Evolutionary conservation across 2,888 invertebrate species (phyloP).

Genomic region (Calliopum simillimum): DNA sequence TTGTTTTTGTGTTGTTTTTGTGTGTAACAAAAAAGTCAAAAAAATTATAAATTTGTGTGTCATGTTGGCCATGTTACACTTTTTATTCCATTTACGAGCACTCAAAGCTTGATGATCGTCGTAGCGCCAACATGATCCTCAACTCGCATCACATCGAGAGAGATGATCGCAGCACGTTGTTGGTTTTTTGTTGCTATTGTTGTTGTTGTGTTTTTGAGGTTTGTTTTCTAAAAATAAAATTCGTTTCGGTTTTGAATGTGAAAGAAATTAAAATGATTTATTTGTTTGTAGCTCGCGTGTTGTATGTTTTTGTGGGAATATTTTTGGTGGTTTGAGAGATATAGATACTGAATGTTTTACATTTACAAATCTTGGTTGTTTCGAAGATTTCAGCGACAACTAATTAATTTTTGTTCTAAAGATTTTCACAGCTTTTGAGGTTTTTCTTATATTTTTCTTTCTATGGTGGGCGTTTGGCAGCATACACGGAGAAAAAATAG

Average conservation of each 20-base stretch:
- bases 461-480: no score
- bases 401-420: constrained; percentile 23
- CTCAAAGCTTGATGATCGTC: background rate
- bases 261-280: constrained; percentile 24
- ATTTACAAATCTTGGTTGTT: background rate
- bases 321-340: background rate
- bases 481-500: no score
- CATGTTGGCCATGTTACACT: constrained; percentile 23
- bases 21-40: no score
- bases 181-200: no score
- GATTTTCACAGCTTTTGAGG: background rate
- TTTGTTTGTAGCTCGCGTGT: constrained; percentile 18
- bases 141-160: background rate
- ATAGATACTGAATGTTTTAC: background rate
- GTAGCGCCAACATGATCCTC: constrained; percentile 1
- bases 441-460: no score
- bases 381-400: background rate
- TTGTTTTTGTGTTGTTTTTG: background rate
- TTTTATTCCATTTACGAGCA: background rate
- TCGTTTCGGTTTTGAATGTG: constrained; percentile 13
- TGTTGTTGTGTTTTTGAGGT: background rate
- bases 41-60: background rate
- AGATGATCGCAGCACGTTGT: background rate
- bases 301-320: constrained; percentile 16
- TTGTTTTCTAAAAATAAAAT: constrained; percentile 26